Conservation (phyloP, 2,113 vertebrate genomes). For the Nycticorax nycticorax region DNA sequence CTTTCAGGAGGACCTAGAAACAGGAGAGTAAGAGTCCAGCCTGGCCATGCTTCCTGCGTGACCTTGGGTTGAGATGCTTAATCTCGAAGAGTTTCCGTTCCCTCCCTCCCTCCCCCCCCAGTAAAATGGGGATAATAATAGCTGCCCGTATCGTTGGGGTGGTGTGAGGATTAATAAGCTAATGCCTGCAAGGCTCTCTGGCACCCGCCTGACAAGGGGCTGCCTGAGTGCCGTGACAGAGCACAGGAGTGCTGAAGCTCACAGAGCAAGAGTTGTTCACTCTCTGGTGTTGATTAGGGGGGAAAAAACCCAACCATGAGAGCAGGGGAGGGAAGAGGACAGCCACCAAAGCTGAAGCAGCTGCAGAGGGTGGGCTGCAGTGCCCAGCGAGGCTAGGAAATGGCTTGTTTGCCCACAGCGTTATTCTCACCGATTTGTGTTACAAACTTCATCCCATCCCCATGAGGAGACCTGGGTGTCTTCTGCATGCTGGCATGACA, state of each 20-base stretch:
- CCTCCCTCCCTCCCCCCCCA: accelerated
- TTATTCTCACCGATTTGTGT: not conserved
- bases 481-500: not conserved
- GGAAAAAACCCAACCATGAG: not conserved
- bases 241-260: not conserved
- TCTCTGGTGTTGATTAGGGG: not conserved
- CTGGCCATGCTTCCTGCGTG: accelerated
- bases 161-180: conserved; percentile 13
- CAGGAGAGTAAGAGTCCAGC: not conserved
- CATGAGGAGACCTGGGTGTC: not conserved
- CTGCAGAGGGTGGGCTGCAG: not conserved
- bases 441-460: accelerated
- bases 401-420: accelerated
- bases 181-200: not conserved
- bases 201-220: conserved; percentile 30
- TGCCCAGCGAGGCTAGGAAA: not conserved
- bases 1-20: not conserved
- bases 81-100: not conserved
- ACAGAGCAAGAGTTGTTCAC: not conserved
- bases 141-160: not conserved
- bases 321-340: not conserved
- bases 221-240: not conserved
- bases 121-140: not conserved
- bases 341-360: not conserved
- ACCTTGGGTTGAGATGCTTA: not conserved